Evolutionary conservation across 1,140 invertebrate species (phyloP), one percentile per base, ranked within the genome.

Genomic region (Drosophila orena): DNA sequence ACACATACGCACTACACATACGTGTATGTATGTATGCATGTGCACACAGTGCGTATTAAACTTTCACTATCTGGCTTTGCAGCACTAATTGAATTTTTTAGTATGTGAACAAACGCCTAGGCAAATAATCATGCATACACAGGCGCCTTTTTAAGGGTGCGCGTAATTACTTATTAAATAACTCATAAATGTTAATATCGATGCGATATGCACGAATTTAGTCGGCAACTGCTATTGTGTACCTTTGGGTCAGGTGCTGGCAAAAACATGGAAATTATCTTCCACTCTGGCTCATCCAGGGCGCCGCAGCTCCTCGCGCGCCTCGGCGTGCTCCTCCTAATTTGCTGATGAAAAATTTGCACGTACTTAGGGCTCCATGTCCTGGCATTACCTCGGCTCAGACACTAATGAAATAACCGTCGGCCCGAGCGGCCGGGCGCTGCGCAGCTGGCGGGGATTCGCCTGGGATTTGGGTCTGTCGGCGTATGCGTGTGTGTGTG

Each of bases 401-500:
- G 79, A 88, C 72, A 84, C 76, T 88, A 88, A 88, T 88, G 85
- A 88, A 88, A 88, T 88, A 89, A 84, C 68, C 65, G 59, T 61
- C 17, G 35, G 59, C 37, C 17, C 17, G 1, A 17, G 1, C 17
- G 17, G 17, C 17, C 17, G 1, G 17, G 17, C 17, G 17, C 17
- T 17, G 17, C 17, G 17, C 17, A 17, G 17, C 17, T 6, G 14
- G 22, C 34, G 8, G 17, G 17, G 17, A 17, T 5, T 44, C 17
- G 40, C 40, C 15, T n/a, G 42, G 42, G 42, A 44, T 44, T 68
- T 55, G 47, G 64, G n/a, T n/a, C n/a, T n/a, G n/a, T n/a, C n/a
- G n/a, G n/a, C n/a, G n/a, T n/a, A n/a, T n/a, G n/a, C n/a, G n/a
- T n/a, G n/a, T n/a, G n/a, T n/a, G n/a, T n/a, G n/a, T 57, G 27